Base-by-base conservation (phyloP, 1,140 invertebrate genomes). In the Hydropsyche tenuis region DNA sequence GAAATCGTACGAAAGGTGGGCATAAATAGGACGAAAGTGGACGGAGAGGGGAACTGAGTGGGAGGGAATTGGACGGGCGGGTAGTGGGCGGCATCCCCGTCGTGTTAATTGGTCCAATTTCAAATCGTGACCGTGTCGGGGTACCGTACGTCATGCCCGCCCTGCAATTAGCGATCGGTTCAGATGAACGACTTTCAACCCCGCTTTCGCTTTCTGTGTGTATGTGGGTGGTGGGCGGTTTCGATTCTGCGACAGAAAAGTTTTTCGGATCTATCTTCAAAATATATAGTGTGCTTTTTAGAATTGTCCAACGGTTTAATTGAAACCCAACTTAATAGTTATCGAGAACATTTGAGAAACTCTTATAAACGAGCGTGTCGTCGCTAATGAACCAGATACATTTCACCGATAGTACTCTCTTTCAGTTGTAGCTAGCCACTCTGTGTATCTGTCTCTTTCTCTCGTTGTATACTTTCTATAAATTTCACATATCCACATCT, bases 131-230 rank as follows among this genome's bases (percentile, higher is more conserved):
- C 27, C 65, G 20, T 37, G 56, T 22, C 42, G 56, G 42, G 30
- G 9, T 9, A 37, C 14, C 37, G 56, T 72, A 62, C 42, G 42
- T 71, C 69, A 27, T 25, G n/a, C 12, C 23, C 46, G 42, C 71
- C 45, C 71, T 73, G 63, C 71, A 73, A 73, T 73, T 73, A 73
- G 71, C 71, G 71, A 73, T 73, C 71, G 45, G 62, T 60, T 73
- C 71, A 73, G 71, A 73, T 73, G 71, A 73, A 73, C 64, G 64
- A 73, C 71, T 73, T 65, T 64, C 43, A 42, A n/a, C 69, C 69
- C 63, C 9, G 30, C 9, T 37, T 37, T 48, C 45, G 45, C 45
- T 48, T 37, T 37, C 30, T 37, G 30, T 9, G 30, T 37, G 30
- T n/a, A n/a, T n/a, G n/a, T n/a, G n/a, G n/a, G n/a, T n/a, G n/a